Evolutionary conservation across 1,140 invertebrate genomes (phyloP).

Genomic region (Adelges cooleyi): DNA sequence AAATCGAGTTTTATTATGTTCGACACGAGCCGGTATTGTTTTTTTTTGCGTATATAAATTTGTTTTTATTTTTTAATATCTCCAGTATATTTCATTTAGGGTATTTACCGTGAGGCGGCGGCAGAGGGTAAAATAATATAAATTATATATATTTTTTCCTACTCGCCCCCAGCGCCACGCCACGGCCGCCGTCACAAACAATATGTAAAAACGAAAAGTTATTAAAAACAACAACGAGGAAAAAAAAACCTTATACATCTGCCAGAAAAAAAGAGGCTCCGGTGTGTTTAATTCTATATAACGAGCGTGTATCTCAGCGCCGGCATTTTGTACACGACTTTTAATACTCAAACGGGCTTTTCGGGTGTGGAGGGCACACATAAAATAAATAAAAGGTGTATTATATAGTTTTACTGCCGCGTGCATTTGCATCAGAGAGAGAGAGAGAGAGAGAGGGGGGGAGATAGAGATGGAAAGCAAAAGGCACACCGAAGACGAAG

Average conservation of each 20-base stretch:
- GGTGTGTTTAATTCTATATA: constrained; percentile 27
- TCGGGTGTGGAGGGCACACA: not conserved
- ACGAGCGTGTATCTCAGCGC: not conserved
- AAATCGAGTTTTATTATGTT: constrained; percentile 13
- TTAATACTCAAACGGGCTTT: constrained; percentile 28
- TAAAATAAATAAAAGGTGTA: constrained; percentile 20
- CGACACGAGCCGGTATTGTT: no score
- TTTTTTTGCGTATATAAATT: not conserved
- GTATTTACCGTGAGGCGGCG: not conserved
- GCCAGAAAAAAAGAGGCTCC: constrained; percentile 4
- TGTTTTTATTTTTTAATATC: constrained; percentile 17
- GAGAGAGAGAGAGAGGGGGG: constrained; percentile 1
- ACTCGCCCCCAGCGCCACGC: not conserved
- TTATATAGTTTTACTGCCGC: not conserved
- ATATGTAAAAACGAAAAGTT: constrained; percentile 28
- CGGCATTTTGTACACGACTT: constrained; percentile 17
- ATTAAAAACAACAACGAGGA: constrained; percentile 24
- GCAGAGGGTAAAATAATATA: constrained; percentile 18
- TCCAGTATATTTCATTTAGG: not conserved
- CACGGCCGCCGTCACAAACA: constrained; percentile 2
- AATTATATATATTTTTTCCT: constrained; percentile 4
- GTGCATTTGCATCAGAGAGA: not conserved
- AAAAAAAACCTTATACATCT: no score
- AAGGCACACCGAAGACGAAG: not conserved
- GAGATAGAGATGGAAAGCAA: not conserved